Conservation (phyloP, 2,113 vertebrate genomes). For the human (Homo sapiens) region DNA sequence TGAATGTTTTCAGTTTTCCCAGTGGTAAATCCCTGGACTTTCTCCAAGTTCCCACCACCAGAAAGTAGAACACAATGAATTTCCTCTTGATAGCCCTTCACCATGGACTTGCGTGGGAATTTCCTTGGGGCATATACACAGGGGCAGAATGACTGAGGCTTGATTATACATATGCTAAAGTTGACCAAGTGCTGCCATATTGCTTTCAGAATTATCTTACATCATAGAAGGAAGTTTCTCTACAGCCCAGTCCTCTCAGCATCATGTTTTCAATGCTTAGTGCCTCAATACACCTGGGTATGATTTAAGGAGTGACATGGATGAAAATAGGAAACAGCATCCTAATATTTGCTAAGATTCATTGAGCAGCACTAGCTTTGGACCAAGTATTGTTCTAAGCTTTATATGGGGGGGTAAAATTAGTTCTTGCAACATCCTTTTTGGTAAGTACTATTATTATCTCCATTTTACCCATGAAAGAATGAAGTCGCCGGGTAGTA, state of each 20-base stretch:
- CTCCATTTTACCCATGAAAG: not conserved
- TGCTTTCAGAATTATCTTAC: not conserved
- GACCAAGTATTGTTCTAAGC: not conserved
- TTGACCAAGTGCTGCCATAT: not conserved
- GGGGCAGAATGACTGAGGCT: not conserved
- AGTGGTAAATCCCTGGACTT: not conserved
- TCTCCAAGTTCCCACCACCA: not conserved
- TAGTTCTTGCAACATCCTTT: not conserved
- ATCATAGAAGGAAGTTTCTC: not conserved
- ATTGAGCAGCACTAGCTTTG: not conserved
- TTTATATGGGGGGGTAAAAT: not conserved
- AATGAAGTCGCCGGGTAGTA: not conserved
- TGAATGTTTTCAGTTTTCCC: not conserved
- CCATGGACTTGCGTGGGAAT: not conserved
- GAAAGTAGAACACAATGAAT: not conserved
- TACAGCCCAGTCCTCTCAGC: rapidly evolving
- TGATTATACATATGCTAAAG: not conserved
- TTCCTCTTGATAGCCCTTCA: not conserved
- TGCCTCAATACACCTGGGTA: not conserved
- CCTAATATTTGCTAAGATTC: not conserved
- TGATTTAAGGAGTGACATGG: not conserved
- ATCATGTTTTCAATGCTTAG: not conserved
- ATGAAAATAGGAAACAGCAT: not conserved
- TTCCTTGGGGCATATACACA: not conserved
- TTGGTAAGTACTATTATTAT: not conserved